Conservation (phyloP, 2,113 vertebrate genomes). For the Corythornis vintsioides region DNA sequence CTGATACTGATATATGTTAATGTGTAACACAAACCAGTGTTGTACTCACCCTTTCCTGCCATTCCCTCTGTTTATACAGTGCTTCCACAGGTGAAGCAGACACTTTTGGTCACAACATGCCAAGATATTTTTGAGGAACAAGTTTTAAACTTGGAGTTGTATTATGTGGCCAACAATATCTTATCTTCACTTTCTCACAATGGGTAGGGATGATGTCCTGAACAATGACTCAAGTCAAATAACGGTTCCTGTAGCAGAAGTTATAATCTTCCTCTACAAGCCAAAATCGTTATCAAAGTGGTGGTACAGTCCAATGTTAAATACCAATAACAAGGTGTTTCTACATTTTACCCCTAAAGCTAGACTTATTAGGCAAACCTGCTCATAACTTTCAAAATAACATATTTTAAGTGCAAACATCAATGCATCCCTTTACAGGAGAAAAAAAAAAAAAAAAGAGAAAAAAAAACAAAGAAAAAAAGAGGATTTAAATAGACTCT, state of each 20-base stretch:
- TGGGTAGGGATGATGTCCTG: neutral
- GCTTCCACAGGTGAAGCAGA: neutral
- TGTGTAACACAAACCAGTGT: neutral
- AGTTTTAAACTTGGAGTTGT: neutral
- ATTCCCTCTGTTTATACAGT: neutral
- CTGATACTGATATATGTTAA: neutral
- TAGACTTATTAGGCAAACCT: neutral
- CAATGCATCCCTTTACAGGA: neutral
- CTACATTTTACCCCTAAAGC: neutral
- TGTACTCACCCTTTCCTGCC: neutral
- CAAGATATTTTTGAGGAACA: neutral
- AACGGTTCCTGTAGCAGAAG: neutral
- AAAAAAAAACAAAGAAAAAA: too few relatives aligned
- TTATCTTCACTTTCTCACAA: neutral
- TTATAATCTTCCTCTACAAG: neutral
- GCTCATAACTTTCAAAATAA: neutral
- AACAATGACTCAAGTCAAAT: neutral
- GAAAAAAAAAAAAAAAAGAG: neutral
- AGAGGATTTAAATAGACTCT: neutral
- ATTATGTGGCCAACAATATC: neutral
- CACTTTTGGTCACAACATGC: neutral
- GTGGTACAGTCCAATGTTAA: neutral
- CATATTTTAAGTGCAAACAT: neutral
- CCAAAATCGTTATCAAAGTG: neutral
- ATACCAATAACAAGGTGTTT: neutral